A percentile compares a stretch with the other conserved stretches of the same genome.
Evolutionary conservation across 37 sponge, comb jelly and placozoan genomes (phyloP).

Genomic region (Beroe forskalii): DNA sequence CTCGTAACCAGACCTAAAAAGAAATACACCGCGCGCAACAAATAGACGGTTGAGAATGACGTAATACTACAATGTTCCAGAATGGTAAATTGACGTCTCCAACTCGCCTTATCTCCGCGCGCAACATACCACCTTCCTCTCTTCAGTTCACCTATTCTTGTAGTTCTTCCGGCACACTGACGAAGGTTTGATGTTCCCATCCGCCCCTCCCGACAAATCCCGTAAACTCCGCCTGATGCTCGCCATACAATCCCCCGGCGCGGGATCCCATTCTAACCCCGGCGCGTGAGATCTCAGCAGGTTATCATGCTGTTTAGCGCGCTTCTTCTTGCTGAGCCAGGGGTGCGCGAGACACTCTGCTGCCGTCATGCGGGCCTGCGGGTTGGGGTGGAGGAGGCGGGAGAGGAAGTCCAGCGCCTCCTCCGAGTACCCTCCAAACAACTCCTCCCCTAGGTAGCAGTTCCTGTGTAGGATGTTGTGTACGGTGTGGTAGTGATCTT

Average conservation of each 20-base stretch:
- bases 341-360: constrained; percentile 58
- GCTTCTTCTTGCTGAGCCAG: constrained; percentile 45
- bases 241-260: neutral
- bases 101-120: too few species aligned
- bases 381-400: neutral
- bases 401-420: constrained; percentile 33
- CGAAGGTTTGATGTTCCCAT: constrained; percentile 13
- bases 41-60: too few species aligned
- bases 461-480: constrained; percentile 37
- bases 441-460: constrained; percentile 42
- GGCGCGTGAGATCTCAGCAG: neutral
- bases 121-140: too few species aligned
- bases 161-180: neutral
- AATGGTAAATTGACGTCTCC: too few species aligned
- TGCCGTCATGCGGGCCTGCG: constrained; percentile 1
- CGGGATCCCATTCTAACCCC: neutral
- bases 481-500: neutral
- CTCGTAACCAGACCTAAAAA: too few species aligned
- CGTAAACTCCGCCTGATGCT: neutral
- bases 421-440: constrained; percentile 37
- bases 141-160: constrained; percentile 19
- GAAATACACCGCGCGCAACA: too few species aligned
- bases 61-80: too few species aligned
- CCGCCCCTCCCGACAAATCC: neutral
- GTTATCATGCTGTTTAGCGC: constrained; percentile 5